Percentiles rank a stretch among this genome's conserved stretches.
These are phyloP conservation scores for Coturnix japonica DNA, from an alignment of 2,113 vertebrate genomes.

Conservation along the genomic window DNA sequence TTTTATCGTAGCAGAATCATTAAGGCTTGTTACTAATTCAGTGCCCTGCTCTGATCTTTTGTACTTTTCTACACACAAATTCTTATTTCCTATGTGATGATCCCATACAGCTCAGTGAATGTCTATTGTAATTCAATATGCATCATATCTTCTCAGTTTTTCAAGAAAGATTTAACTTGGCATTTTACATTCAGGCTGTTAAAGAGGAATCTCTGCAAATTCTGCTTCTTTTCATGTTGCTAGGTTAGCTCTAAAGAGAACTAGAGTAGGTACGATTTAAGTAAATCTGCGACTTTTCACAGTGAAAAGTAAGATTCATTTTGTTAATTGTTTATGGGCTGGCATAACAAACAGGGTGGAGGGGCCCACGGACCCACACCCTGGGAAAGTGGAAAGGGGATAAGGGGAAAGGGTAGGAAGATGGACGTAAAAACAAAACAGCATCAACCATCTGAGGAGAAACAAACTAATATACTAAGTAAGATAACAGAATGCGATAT, in stretches of 20 bases:
- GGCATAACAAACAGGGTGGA: no score
- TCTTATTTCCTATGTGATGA: not conserved
- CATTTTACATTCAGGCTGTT: not conserved
- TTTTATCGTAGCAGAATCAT: slow-evolving; percentile 48
- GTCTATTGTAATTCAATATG: not conserved
- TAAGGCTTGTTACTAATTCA: slow-evolving; percentile 52
- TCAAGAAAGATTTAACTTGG: not conserved
- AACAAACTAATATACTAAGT: no score
- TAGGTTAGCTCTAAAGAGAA: not conserved
- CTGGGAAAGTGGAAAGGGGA: no score
- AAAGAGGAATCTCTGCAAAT: not conserved
- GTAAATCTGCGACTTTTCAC: not conserved
- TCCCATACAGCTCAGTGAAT: not conserved
- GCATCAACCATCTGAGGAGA: no score
- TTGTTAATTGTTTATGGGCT: no score
- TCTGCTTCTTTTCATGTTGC: not conserved
- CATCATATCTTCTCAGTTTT: not conserved
- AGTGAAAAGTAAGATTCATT: not conserved
- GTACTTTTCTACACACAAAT: slow-evolving; percentile 2
- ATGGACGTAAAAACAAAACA: no score
- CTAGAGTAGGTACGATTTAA: not conserved
- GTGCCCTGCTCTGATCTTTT: slow-evolving; percentile 25
- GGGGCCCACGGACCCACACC: no score
- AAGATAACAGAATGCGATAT: no score
- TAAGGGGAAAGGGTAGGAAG: no score